These are phyloP conservation scores for Hymenochirus boettgeri DNA, from an alignment of 2,113 vertebrate species.

Conservation along the genomic window DNA sequence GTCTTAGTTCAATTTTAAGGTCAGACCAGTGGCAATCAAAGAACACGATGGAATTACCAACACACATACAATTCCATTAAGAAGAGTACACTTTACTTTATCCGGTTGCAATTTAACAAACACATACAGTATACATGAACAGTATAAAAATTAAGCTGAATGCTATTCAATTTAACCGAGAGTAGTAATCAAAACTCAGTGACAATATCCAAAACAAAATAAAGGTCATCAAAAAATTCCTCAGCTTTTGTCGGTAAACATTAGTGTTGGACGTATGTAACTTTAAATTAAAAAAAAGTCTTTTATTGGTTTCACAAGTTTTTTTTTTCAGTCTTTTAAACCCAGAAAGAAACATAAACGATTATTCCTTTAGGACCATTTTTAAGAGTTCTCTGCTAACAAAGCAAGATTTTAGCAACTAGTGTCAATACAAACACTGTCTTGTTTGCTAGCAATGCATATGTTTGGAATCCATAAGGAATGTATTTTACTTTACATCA, in stretches of 20 bases:
- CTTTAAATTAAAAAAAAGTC: constrained; percentile 50
- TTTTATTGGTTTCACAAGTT: constrained; percentile 51
- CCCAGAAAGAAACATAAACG: constrained; percentile 44
- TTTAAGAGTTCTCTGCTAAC: constrained; percentile 51
- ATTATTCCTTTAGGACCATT: constrained; percentile 44
- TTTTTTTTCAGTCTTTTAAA: constrained; percentile 55
- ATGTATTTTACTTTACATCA: constrained; percentile 52
- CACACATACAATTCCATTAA: constrained; percentile 43
- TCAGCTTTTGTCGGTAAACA: constrained; percentile 60
- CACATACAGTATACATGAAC: constrained; percentile 61
- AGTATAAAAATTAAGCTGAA: constrained; percentile 61
- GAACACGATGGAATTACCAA: constrained; percentile 25
- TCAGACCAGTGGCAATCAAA: constrained; percentile 16
- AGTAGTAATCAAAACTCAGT: constrained; percentile 58
- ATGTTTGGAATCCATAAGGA: constrained; percentile 40
- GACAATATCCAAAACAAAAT: constrained; percentile 57
- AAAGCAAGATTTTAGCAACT: constrained; percentile 50
- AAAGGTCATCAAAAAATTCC: constrained; percentile 55
- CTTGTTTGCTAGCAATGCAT: constrained; percentile 53
- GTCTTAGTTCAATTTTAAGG: constrained; percentile 7
- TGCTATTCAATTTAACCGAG: constrained; percentile 58
- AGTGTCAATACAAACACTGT: constrained; percentile 56
- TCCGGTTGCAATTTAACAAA: constrained; percentile 64
- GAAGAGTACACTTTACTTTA: constrained; percentile 63
- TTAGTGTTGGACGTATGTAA: constrained; percentile 55